Conservation (phyloP, 2,888 invertebrate genomes). For the Synergus japonicus region DNA sequence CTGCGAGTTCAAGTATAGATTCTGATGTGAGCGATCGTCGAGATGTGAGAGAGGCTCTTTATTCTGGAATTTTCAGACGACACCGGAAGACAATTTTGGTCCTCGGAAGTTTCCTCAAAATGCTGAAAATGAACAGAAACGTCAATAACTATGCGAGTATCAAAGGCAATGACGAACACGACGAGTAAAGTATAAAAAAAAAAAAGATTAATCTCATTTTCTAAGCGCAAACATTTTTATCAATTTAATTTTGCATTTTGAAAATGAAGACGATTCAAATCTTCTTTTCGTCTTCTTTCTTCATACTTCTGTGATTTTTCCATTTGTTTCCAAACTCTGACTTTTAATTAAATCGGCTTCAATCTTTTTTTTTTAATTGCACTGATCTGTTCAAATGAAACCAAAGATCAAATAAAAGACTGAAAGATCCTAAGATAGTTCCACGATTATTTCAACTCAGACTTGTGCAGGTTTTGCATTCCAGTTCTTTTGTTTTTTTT, state of each 20-base stretch:
- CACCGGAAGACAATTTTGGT: constrained; percentile 76
- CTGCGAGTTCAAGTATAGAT: constrained; percentile 72
- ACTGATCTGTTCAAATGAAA: not conserved
- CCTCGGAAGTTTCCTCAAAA: constrained; percentile 75
- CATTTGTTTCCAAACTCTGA: not conserved
- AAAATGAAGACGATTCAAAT: not conserved
- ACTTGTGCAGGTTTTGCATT: not conserved
- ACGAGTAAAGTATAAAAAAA: constrained; percentile 57
- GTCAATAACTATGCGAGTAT: constrained; percentile 76
- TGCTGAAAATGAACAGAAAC: constrained; percentile 76
- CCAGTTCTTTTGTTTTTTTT: not conserved
- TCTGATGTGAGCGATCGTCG: constrained; percentile 75
- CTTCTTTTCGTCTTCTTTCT: not conserved
- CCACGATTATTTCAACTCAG: not conserved
- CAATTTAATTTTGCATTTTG: not conserved
- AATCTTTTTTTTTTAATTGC: not conserved
- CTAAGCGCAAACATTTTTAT: not conserved
- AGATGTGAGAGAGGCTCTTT: constrained; percentile 74
- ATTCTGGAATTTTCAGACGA: constrained; percentile 75
- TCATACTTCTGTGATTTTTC: not conserved
- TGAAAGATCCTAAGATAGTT: constrained; percentile 14
- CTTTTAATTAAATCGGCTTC: not conserved
- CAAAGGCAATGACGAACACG: constrained; percentile 74
- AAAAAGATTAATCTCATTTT: not conserved
- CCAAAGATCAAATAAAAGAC: constrained; percentile 36